These are phyloP conservation scores for Serilophus lunatus DNA, from an alignment of 2,113 vertebrate genomes.

Conservation along the genomic window DNA sequence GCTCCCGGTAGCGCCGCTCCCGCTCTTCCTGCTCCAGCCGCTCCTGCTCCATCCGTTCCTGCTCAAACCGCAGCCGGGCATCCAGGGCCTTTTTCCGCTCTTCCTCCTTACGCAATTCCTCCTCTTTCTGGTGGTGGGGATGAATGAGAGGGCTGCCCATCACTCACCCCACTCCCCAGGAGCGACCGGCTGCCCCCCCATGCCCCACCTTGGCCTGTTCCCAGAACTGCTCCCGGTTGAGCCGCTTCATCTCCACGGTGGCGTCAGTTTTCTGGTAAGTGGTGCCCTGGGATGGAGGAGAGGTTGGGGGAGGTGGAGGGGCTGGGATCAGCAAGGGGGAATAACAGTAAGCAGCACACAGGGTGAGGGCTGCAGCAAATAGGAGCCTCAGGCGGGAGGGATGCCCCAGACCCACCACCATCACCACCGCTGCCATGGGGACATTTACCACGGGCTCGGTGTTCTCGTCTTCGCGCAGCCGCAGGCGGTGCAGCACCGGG, in stretches of 20 bases:
- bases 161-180: accelerated
- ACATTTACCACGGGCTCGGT: conserved; percentile 80
- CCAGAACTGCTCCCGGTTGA: conserved; percentile 98
- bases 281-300: conserved; percentile 80
- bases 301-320: background rate
- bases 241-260: conserved; percentile 96
- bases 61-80: conserved; percentile 90
- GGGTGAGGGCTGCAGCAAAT: background rate
- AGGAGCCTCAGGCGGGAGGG: background rate
- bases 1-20: conserved; percentile 88
- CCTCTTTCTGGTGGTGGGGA: conserved; percentile 81
- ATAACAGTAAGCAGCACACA: background rate
- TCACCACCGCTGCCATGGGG: accelerated
- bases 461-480: conserved; percentile 84
- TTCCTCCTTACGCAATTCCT: conserved; percentile 93
- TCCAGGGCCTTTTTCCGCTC: conserved; percentile 88
- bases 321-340: background rate
- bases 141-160: background rate
- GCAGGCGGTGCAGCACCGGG: conserved; percentile 90
- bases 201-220: conserved; percentile 91
- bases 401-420: background rate
- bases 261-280: conserved; percentile 95
- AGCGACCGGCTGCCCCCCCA: accelerated
- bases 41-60: conserved; percentile 95
- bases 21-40: conserved; percentile 92